Base-by-base conservation (phyloP, 2,113 vertebrate species). In the Elanoides forficatus region DNA sequence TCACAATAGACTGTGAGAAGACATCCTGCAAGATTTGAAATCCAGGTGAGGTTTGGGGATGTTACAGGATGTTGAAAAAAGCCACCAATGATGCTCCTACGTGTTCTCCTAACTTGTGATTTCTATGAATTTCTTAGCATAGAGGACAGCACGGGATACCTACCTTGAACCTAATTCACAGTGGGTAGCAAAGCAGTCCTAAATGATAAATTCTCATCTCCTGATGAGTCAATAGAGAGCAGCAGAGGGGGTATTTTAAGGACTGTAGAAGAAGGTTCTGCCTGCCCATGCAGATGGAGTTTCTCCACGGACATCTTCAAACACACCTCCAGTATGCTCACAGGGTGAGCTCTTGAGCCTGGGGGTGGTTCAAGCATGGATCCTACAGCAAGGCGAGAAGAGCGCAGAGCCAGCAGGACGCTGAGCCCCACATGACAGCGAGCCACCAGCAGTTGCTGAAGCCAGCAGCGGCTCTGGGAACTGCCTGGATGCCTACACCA, bases 331-430 rank as follows among this genome's bases (percentile, higher is more conserved):
- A 8, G 27, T 26, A 3, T 17, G 38, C 32, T 40, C 1, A 0
- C 0, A 48, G n/a, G 38, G 30, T 22, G 20, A 70, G 66, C 52
- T 58, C 2, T 34, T 18, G 0, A 86, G 34, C 45, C 50, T n/a
- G 27, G 15, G 5, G 34, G 17, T 26, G 53, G 32, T 9, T 81
- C 25, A 36, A 27, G 82, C 4, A 0, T 0, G 0, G 60, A 42
- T 56, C 19, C 74, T 38, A 23, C 13, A 59, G 3, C 22, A 58
- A 27, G 40, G 18, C 10, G 40, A 42, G 40, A 25, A 52, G 0
- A 13, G 70, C 6, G 13, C 56, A 75, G 52, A 55, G 55, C 68
- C 82, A 38, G 40, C 8, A 36, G 73, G 32, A 73, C 32, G 73
- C 43, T 27, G n/a, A 96, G 59, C 16, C 30, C 42, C 1, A 0